phyloP scores from a whole-genome alignment of 2,113 vertebrate genomes.

The Columba janthina region DNA sequence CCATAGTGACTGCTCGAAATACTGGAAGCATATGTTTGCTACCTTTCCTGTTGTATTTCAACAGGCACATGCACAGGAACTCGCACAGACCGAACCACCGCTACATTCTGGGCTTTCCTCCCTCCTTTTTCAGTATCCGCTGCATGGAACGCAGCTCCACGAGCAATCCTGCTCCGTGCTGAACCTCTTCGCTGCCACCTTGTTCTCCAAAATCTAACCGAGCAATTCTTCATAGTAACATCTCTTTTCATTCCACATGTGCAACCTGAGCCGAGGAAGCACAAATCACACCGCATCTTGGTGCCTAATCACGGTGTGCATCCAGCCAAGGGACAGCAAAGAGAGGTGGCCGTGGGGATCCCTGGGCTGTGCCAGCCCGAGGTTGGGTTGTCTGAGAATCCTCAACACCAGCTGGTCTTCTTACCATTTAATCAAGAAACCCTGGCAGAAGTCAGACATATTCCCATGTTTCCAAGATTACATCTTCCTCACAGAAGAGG shows the following conservation, averaged over 20 bases:
- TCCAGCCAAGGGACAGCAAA: not conserved
- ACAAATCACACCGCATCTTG: not conserved
- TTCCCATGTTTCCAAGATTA: not conserved
- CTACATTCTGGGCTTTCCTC: not conserved
- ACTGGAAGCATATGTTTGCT: not conserved
- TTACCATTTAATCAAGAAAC: not conserved
- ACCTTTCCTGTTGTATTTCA: not conserved
- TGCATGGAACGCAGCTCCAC: not conserved
- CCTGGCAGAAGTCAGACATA: not conserved
- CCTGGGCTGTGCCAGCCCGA: accelerated
- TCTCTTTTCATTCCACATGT: not conserved
- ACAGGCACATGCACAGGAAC: not conserved
- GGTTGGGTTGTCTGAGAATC: not conserved
- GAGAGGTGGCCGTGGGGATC: not conserved
- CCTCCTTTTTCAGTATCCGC: not conserved
- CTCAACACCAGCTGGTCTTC: not conserved
- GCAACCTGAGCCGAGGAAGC: not conserved
- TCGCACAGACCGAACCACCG: not conserved
- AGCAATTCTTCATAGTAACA: accelerated
- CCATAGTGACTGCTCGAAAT: constrained; percentile 57
- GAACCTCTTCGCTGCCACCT: not conserved
- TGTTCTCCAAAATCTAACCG: not conserved
- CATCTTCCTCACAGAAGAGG: not conserved
- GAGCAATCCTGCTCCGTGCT: not conserved
- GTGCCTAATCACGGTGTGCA: accelerated